A percentile compares a stretch with the other conserved stretches of the same genome.
Conservation (phyloP, 2,888 invertebrate genomes). For the Orthonevra nobilis region DNA sequence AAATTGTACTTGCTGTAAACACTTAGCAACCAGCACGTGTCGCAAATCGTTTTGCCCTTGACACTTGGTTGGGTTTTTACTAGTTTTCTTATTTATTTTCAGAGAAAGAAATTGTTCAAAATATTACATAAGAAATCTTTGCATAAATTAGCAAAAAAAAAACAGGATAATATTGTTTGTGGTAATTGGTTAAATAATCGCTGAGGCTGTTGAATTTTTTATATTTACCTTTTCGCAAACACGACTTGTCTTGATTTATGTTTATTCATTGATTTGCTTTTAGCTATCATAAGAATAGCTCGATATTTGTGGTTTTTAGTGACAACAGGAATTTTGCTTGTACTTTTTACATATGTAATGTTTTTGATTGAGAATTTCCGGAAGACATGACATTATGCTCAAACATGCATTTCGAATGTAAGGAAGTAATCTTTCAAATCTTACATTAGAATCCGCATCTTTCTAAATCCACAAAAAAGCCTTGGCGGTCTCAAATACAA, state of each 20-base stretch:
- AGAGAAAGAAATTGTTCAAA: conserved; percentile 28
- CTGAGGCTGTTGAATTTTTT: background rate
- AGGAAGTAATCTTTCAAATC: too few species aligned
- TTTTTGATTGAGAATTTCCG: too few species aligned
- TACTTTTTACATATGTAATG: too few species aligned
- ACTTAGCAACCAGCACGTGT: conserved; percentile 49
- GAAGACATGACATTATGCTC: too few species aligned
- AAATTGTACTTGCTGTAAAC: conserved; percentile 21
- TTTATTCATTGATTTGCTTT: conserved; percentile 4
- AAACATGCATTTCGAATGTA: too few species aligned
- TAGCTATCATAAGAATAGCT: background rate
- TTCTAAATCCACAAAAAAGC: too few species aligned
- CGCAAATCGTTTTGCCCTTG: conserved; percentile 54
- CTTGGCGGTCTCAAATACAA: too few species aligned
- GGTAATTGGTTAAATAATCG: conserved; percentile 13
- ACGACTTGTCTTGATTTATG: background rate
- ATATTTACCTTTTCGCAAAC: background rate
- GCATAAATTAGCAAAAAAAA: conserved; percentile 9
- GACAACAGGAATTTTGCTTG: too few species aligned
- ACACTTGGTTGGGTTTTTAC: conserved; percentile 27
- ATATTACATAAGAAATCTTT: conserved; percentile 39
- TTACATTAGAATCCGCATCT: too few species aligned
- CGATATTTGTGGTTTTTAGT: background rate
- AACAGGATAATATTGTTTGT: conserved; percentile 1
- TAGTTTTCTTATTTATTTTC: conserved; percentile 1